phyloP scores from a whole-genome alignment of 2,888 invertebrate genomes.

The Lampropteryx suffumata region DNA sequence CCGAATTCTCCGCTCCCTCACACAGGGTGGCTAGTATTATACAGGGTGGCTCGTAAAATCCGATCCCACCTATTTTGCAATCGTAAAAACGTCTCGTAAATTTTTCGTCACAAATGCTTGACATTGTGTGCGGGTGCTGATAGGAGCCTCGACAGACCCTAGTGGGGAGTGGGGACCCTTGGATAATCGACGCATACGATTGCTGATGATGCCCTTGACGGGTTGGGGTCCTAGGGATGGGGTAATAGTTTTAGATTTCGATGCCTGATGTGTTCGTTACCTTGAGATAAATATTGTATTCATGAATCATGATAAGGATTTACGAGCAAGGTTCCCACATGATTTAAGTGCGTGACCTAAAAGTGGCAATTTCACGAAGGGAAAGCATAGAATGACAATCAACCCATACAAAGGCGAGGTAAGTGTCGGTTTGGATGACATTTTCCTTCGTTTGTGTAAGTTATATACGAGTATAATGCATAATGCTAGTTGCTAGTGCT shows the following conservation, averaged over 20 bases:
- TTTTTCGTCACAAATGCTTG: conserved; percentile 71
- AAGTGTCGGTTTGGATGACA: too few species aligned
- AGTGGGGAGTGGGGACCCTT: conserved; percentile 15
- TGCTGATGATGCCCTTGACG: conserved; percentile 20
- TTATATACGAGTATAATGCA: too few species aligned
- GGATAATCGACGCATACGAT: conserved; percentile 24
- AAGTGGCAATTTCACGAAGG: background rate
- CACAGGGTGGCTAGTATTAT: conserved; percentile 65
- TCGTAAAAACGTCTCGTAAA: conserved; percentile 77
- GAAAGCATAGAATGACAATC: background rate
- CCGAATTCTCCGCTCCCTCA: conserved; percentile 45
- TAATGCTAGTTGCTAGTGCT: too few species aligned
- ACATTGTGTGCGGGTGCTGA: conserved; percentile 62
- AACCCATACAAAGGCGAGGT: background rate
- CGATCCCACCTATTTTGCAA: conserved; percentile 74
- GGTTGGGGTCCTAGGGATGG: conserved; percentile 11
- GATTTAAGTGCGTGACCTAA: conserved; percentile 1
- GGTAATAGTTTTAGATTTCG: conserved; percentile 11
- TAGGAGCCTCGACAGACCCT: conserved; percentile 37
- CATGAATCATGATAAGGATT: conserved; percentile 4
- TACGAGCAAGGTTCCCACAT: background rate
- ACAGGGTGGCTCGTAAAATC: conserved; percentile 65
- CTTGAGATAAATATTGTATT: conserved; percentile 4
- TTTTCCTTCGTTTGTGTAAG: too few species aligned
- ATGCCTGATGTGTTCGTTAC: background rate